These are phyloP conservation scores for Ptychadena robeensis DNA, from an alignment of 2,797 vertebrate species.

Conservation along the genomic window DNA sequence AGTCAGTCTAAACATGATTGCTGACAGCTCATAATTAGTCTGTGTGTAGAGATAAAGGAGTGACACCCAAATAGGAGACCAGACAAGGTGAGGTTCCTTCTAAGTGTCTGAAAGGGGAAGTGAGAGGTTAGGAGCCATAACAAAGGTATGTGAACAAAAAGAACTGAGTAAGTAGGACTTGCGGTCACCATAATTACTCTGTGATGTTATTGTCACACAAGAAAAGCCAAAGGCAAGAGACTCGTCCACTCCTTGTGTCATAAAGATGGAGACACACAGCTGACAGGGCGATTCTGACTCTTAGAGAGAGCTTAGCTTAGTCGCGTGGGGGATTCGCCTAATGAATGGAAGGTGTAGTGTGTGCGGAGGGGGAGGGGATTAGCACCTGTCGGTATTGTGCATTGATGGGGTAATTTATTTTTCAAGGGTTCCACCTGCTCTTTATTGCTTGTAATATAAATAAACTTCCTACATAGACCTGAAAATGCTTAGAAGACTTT, in stretches of 20 bases:
- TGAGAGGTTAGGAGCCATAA: conserved; percentile 48
- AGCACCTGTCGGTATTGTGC: conserved; percentile 36
- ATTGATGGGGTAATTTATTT: conserved; percentile 26
- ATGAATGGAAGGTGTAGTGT: conserved; percentile 53
- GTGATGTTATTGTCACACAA: conserved; percentile 43
- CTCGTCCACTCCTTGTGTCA: conserved; percentile 37
- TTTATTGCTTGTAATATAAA: conserved; percentile 26
- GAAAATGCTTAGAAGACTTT: no score
- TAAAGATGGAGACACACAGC: conserved; percentile 12
- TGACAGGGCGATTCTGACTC: conserved; percentile 36
- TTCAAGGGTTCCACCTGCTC: conserved; percentile 35
- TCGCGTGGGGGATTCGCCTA: conserved; percentile 49
- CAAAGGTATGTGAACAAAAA: conserved; percentile 42
- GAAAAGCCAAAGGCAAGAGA: conserved; percentile 45
- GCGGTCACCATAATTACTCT: conserved; percentile 52
- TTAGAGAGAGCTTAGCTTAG: conserved; percentile 43
- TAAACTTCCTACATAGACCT: conserved; percentile 19
- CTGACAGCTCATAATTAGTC: conserved; percentile 49
- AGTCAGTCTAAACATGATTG: conserved; percentile 47
- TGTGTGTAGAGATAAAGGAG: conserved; percentile 30
- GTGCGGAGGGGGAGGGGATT: conserved; percentile 33
- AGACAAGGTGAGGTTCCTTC: conserved; percentile 53
- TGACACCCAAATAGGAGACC: conserved; percentile 39
- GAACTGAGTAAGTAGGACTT: conserved; percentile 35
- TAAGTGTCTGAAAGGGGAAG: conserved; percentile 44